Evolutionary conservation across 2,797 vertebrate genomes (phyloP).

Genomic region (Melanotaenia boesemani): DNA sequence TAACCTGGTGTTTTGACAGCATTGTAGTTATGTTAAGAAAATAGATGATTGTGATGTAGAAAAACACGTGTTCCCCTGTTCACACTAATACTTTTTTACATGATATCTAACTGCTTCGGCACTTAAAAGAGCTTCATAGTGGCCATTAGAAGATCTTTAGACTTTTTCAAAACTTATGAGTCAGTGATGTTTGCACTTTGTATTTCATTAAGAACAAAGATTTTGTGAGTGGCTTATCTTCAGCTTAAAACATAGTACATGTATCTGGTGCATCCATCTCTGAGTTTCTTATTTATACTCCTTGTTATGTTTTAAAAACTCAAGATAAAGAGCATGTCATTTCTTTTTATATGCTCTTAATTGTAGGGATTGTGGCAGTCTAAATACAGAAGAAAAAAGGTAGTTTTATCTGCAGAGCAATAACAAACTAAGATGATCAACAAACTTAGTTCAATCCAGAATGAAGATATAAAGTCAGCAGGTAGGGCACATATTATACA

Average conservation of each 20-base stretch:
- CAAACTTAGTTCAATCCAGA: not conserved
- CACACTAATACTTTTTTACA: not conserved
- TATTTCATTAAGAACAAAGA: not conserved
- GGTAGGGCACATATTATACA: not conserved
- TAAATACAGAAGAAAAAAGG: not conserved
- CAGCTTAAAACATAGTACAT: not conserved
- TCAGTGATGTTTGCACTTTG: not conserved
- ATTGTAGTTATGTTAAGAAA: not conserved
- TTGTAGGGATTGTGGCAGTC: constrained; percentile 1
- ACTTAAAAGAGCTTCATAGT: too few species aligned
- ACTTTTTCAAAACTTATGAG: not conserved
- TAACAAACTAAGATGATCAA: not conserved
- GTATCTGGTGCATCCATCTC: not conserved
- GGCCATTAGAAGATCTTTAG: too few species aligned
- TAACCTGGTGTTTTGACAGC: constrained; percentile 11
- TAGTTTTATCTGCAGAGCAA: constrained; percentile 1
- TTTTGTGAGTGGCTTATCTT: not conserved
- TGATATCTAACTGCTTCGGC: too few species aligned
- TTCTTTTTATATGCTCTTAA: not conserved
- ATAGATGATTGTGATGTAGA: constrained; percentile 6
- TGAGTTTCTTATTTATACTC: not conserved
- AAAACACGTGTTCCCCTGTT: not conserved
- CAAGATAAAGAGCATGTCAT: constrained; percentile 1
- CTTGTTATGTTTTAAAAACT: not conserved
- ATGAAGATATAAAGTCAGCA: not conserved